Base-by-base conservation (phyloP, 2,113 vertebrate species). In the Terrapene triunguis region DNA sequence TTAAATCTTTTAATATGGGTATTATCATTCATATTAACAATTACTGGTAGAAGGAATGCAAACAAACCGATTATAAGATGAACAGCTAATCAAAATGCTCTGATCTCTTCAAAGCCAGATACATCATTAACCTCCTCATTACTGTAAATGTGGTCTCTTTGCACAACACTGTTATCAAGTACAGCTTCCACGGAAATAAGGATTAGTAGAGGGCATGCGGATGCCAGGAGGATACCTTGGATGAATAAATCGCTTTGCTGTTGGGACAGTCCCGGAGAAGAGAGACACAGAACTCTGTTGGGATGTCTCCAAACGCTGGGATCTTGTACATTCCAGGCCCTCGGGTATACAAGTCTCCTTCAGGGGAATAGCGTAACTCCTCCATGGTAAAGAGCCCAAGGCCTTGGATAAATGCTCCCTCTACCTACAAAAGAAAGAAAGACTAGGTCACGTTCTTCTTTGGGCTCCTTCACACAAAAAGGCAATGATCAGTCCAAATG, bases 291-390 rank as follows among this genome's bases (percentile, higher is more conserved):
- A 99, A 98, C 57, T 99, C 96, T 0, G 91, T 97, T 21, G 99
- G 99, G 91, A 99, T 99, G 98, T 99, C 99, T 4, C 99, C 99
- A 1, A 99, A 99, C 0, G 98, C 98, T 0, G 99, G 99, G 87
- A 99, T 99, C 98, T 99, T 99, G 95, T 99, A 99, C 93, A 98
- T 99, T 29, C 99, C 99, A 11, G 99, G 99, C n/a, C 99, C 99
- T 0, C 99, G 98, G 5, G 99, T 99, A 62, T 99, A 99, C 83
- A 99, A 96, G 90, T 97, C 98, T 0, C 99, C 99, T 25, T 98
- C 95, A 0, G 99, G 99, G 2, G 99, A 99, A 76, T 99, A 99
- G 51, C 98, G 99, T 16, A 99, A 97, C 96, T 99, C 99, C 97
- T 99, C 99, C 97, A 99, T 95, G 12, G 99, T 99, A 97, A 99